Percentiles rank a stretch among this genome's conserved stretches.
Conservation (phyloP, 2,797 vertebrate genomes). For the Limosa lapponica region DNA sequence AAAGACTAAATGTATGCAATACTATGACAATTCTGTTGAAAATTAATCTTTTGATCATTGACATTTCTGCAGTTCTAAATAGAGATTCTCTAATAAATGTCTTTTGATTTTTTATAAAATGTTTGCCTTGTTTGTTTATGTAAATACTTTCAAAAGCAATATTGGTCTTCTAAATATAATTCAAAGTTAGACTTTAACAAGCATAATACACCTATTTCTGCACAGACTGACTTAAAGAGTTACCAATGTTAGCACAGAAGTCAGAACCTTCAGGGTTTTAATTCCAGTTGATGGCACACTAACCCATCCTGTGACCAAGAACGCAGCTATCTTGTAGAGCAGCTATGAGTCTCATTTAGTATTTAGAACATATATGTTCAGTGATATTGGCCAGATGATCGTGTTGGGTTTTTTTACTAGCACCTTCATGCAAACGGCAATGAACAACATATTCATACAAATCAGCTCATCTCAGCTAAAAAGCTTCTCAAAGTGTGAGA, state of each 20-base stretch:
- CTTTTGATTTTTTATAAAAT: neutral
- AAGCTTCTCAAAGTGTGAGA: neutral
- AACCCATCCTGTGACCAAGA: neutral
- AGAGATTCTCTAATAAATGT: neutral
- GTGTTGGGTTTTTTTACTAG: neutral
- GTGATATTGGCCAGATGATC: neutral
- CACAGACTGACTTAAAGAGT: neutral
- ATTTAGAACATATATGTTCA: neutral
- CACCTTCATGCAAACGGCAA: neutral
- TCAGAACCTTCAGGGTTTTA: neutral
- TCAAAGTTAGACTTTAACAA: neutral
- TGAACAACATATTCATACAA: neutral
- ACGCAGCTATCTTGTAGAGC: neutral
- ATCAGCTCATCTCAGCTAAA: neutral
- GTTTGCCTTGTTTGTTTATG: neutral
- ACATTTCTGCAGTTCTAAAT: constrained; percentile 13
- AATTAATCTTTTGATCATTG: neutral
- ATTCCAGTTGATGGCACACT: neutral
- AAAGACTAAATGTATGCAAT: neutral
- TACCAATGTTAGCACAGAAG: neutral
- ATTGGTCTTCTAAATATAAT: neutral
- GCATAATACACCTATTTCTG: neutral
- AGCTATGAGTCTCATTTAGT: neutral
- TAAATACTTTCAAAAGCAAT: neutral
- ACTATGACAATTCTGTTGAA: constrained; percentile 13